These are phyloP conservation scores for Scolopax mira DNA, from an alignment of 2,113 vertebrate genomes.

Conservation along the genomic window DNA sequence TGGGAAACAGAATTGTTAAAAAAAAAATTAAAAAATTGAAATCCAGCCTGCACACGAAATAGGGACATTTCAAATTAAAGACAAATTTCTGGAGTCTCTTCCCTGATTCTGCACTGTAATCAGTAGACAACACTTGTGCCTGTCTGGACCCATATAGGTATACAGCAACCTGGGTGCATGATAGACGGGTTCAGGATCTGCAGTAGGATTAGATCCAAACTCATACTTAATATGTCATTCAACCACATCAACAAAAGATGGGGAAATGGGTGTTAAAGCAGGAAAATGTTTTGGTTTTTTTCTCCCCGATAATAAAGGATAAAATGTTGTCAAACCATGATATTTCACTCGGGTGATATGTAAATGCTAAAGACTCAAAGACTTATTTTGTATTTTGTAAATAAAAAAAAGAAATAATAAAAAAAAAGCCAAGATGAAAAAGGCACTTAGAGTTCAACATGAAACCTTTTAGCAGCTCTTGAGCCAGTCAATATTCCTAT, in stretches of 20 bases:
- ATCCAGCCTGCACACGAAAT: background rate
- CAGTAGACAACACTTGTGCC: background rate
- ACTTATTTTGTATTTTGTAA: background rate
- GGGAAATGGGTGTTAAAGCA: background rate
- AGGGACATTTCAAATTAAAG: background rate
- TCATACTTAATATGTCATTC: background rate
- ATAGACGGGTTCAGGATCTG: accelerated
- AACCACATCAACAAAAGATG: background rate
- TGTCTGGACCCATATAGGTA: background rate
- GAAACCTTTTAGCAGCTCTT: conserved; percentile 19
- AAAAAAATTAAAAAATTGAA: background rate
- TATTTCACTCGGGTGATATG: background rate
- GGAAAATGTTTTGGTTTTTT: background rate
- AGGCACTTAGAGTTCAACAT: background rate
- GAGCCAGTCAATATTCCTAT: conserved; percentile 2
- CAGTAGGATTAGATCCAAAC: background rate
- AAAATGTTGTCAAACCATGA: background rate
- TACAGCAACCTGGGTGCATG: background rate
- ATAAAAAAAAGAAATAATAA: background rate
- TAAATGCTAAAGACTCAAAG: background rate
- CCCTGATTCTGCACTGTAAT: background rate
- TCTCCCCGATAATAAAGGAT: background rate
- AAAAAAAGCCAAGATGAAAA: background rate
- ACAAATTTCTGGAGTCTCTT: background rate
- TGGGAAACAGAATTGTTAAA: background rate